Evolutionary conservation across 2,888 invertebrate genomes (phyloP).

Genomic region (Helobdella robusta): DNA sequence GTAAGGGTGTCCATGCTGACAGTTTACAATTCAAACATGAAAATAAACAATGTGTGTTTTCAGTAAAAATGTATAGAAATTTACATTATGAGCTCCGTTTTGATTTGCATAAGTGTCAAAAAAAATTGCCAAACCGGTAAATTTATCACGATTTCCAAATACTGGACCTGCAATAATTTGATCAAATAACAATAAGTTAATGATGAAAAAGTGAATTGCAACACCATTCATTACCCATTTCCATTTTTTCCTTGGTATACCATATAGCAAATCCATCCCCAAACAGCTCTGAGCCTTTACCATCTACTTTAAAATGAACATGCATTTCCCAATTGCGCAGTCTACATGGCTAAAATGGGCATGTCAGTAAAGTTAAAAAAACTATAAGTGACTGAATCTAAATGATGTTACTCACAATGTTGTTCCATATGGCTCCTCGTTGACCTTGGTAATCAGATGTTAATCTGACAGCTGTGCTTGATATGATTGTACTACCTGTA

Average conservation of each 20-base stretch:
- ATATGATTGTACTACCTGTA: slow-evolving; percentile 87
- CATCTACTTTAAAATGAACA: slow-evolving; percentile 89
- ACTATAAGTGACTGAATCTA: neutral
- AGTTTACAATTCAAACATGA: neutral
- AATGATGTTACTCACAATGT: slow-evolving; percentile 58
- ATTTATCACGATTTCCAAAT: slow-evolving; percentile 87
- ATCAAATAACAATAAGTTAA: neutral
- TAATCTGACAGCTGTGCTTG: slow-evolving; percentile 81
- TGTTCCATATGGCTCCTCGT: slow-evolving; percentile 77
- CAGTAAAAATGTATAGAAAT: slow-evolving; percentile 41
- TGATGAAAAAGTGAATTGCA: too few species aligned
- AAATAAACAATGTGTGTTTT: neutral
- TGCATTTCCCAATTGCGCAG: slow-evolving; percentile 91
- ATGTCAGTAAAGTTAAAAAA: neutral
- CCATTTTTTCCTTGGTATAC: slow-evolving; percentile 58
- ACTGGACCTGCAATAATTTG: slow-evolving; percentile 70
- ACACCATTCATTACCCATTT: slow-evolving; percentile 37
- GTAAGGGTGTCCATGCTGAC: slow-evolving; percentile 92
- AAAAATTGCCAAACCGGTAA: slow-evolving; percentile 78
- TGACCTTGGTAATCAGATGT: slow-evolving; percentile 86
- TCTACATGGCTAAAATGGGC: slow-evolving; percentile 59
- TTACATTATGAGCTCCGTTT: slow-evolving; percentile 93
- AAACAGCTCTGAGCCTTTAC: slow-evolving; percentile 84
- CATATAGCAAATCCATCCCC: slow-evolving; percentile 95
- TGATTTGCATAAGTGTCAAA: slow-evolving; percentile 98